These are phyloP conservation scores for Schizotus pectinicornis DNA, from an alignment of 2,888 invertebrate species.

Conservation along the genomic window DNA sequence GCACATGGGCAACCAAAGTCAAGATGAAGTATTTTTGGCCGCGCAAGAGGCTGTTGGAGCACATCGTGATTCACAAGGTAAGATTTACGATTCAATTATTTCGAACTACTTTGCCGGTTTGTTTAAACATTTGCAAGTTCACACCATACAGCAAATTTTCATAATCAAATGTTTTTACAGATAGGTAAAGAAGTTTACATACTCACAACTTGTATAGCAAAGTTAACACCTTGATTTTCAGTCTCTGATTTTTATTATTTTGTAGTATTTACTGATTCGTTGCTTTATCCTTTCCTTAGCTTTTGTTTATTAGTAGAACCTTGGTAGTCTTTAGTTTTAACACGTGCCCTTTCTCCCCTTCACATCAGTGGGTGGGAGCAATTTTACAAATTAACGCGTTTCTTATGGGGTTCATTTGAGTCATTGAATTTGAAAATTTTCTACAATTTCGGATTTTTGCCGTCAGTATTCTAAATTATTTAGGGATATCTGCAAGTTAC, in stretches of 20 bases:
- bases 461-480: neutral
- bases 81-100: slow-evolving; percentile 63
- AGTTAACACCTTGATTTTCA: slow-evolving; percentile 55
- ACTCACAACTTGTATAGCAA: slow-evolving; percentile 54
- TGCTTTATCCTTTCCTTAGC: slow-evolving; percentile 29
- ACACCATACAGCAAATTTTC: slow-evolving; percentile 1
- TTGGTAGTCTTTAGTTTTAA: slow-evolving; percentile 43
- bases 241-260: slow-evolving; percentile 55
- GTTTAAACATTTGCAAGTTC: slow-evolving; percentile 28
- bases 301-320: slow-evolving; percentile 29
- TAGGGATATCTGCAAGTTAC: neutral
- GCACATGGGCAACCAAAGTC: slow-evolving; percentile 82
- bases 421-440: neutral
- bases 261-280: slow-evolving; percentile 34
- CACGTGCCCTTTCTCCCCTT: slow-evolving; percentile 37
- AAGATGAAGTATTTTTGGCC: slow-evolving; percentile 85
- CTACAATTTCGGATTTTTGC: neutral
- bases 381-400: no score
- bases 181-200: slow-evolving; percentile 40
- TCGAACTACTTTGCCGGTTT: slow-evolving; percentile 39
- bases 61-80: slow-evolving; percentile 92
- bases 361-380: no score
- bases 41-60: slow-evolving; percentile 78
- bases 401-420: no score
- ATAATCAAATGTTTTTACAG: slow-evolving; percentile 33